Evolutionary conservation across 2,113 vertebrate genomes (phyloP), one percentile per base, ranked within the genome.

Genomic region (Otocyon megalotis): DNA sequence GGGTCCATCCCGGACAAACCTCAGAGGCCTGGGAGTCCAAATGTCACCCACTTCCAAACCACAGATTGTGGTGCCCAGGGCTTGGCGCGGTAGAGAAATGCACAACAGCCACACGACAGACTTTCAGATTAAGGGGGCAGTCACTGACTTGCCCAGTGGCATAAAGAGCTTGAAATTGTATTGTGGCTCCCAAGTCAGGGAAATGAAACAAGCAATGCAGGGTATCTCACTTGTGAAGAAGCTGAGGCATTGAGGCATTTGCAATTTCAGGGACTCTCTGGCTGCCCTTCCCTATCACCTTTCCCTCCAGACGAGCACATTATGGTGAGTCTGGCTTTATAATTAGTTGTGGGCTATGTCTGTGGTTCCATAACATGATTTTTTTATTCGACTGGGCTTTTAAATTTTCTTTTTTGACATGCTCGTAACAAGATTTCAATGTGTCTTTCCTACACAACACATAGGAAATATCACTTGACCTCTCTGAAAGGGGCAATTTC

Each of bases 1-100:
- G 91, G 80, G 22, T 95, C 89, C 95, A 35, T 94, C 37, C 14
- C 15, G 91, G 74, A 62, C 17, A 97, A 88, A 62, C 81, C 54
- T 85, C 82, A 80, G 79, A 93, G 90, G 83, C 63, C 83, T 76
- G 71, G 88, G 82, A 88, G n/a, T 82, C 88, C 93, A 97, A 96
- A 96, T 96, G 94, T 92, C 90, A 95, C 56, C 94, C 84, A 80
- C 71, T 94, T 89, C 96, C 93, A 98, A 98, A 95, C 76, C 94
- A 79, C 85, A 81, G 83, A 79, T 93, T 94, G 60, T 58, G 93
- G 69, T 43, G 26, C 30, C 79, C 43, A 56, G 58, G 97, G 93
- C 88, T 97, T 90, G 95, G 58, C 53, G 5, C 16, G 30, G 17
- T 22, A 95, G 77, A 79, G 84, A 94, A 95, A 96, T 97, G 95